Evolutionary conservation across 2,888 invertebrate species (phyloP), one percentile per base, ranked within the genome.

Genomic region (Tiphia femorata): DNA sequence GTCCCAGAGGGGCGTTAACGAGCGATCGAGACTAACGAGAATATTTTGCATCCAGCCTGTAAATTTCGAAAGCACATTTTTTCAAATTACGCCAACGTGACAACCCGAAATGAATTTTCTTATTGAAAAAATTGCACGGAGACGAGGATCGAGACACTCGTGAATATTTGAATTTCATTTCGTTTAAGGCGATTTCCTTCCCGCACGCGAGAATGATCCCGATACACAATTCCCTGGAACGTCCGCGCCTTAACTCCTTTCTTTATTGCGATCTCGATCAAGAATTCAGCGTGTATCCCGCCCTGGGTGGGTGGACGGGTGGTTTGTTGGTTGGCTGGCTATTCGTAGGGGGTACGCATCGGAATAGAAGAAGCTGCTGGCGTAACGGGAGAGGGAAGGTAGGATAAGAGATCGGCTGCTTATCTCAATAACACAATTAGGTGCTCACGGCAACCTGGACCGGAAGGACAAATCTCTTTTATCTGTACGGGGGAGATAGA

Each of bases 341-440:
- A n/a, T n/a, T n/a, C n/a, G n/a, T n/a, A n/a, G n/a, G n/a, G n/a
- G n/a, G n/a, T 25, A 25, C 8, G 8, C 51, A 63, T 59, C 63
- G 44, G 57, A 54, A 54, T 40, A 38, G 20, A 38, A 37, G 27
- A 37, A 23, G 25, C n/a, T 19, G n/a, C n/a, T n/a, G n/a, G n/a
- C n/a, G n/a, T n/a, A n/a, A n/a, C n/a, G 21, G 27, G 12, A n/a
- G n/a, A 25, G 35, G 8, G 25, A 25, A 17, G 30, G 35, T 17
- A 19, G 41, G 52, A 57, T 64, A 67, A 68, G 55, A 62, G 75
- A 77, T 78, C 76, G 73, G 65, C 44, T 70, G 54, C 70, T 77
- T 78, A 77, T 79, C 79, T 72, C 70, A 64, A 70, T 78, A 79
- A 77, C 73, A 74, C 82, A 82, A 82, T 82, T 82, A 82, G 80